Percentiles rank a stretch among this genome's conserved stretches.
These are phyloP conservation scores for Xenentodon cancila DNA, from an alignment of 2,797 vertebrate species.

Conservation along the genomic window DNA sequence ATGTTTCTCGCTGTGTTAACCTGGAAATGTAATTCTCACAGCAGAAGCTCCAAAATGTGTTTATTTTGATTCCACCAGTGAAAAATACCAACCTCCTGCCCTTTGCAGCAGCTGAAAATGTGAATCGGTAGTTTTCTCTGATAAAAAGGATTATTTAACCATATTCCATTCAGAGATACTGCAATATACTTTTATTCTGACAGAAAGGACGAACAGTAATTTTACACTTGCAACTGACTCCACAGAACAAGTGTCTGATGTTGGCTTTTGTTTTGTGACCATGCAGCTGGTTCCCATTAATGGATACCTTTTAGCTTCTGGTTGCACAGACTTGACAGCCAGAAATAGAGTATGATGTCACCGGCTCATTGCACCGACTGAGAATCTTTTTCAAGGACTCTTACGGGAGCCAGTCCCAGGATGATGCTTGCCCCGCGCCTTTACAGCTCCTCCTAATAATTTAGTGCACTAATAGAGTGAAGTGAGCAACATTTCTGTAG, in stretches of 20 bases:
- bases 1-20: conserved; percentile 43
- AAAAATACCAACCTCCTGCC: conserved; percentile 20
- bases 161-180: background rate
- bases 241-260: conserved; percentile 33
- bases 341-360: conserved; percentile 81
- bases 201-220: background rate
- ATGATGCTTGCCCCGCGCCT: conserved; percentile 25
- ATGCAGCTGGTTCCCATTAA: conserved; percentile 74
- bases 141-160: background rate
- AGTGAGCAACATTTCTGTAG: background rate
- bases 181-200: conserved; percentile 14
- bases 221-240: conserved; percentile 39
- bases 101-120: background rate
- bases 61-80: conserved; percentile 34
- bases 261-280: conserved; percentile 44
- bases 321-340: conserved; percentile 70
- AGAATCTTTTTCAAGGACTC: conserved; percentile 64
- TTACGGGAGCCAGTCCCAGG: conserved; percentile 35
- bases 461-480: background rate
- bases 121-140: conserved; percentile 2
- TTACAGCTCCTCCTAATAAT: conserved; percentile 11
- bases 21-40: conserved; percentile 54
- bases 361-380: conserved; percentile 57
- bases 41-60: conserved; percentile 31
- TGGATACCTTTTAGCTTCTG: conserved; percentile 75